Percentiles rank a stretch among this genome's conserved stretches.
phyloP scores from a whole-genome alignment of 2,113 vertebrate species.

The Ornithorhynchus anatinus region DNA sequence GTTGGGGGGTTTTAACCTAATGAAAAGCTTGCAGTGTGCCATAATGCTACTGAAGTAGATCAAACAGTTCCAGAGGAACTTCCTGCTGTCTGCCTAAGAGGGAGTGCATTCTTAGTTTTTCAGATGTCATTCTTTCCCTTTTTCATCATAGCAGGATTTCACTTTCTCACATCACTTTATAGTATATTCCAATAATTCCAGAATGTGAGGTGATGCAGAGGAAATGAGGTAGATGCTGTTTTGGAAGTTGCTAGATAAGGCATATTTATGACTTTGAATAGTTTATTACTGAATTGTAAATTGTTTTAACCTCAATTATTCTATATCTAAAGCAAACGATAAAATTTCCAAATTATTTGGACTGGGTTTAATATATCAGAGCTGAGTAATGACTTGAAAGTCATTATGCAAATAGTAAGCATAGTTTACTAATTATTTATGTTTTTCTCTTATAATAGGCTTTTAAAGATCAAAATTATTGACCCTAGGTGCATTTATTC shows the following conservation, averaged over 20 bases:
- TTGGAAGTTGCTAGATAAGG: too few species aligned
- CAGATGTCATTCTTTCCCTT: constrained; percentile 30
- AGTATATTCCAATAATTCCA: not conserved
- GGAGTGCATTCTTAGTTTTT: constrained; percentile 21
- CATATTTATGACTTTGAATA: too few species aligned
- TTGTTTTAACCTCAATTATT: too few species aligned
- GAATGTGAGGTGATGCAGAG: constrained; percentile 34
- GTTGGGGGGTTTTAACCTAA: constrained; percentile 22
- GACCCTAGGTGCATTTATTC: too few species aligned
- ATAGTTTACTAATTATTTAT: constrained; percentile 53
- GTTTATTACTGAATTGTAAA: too few species aligned
- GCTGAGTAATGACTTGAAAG: constrained; percentile 20
- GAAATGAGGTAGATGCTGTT: constrained; percentile 4
- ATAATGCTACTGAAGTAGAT: constrained; percentile 14
- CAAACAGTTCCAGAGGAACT: constrained; percentile 47
- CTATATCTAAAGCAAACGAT: not conserved
- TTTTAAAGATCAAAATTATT: too few species aligned
- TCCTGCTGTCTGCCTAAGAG: constrained; percentile 53
- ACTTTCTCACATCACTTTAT: constrained; percentile 10
- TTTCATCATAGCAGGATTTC: constrained; percentile 42
- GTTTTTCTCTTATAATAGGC: too few species aligned
- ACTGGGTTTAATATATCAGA: constrained; percentile 28
- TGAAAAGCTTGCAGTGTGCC: constrained; percentile 45
- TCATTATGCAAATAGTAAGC: constrained; percentile 27
- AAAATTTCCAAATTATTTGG: accelerated